phyloP scores from a whole-genome alignment of 2,888 invertebrate genomes.

The Neocrepidodera transversa region DNA sequence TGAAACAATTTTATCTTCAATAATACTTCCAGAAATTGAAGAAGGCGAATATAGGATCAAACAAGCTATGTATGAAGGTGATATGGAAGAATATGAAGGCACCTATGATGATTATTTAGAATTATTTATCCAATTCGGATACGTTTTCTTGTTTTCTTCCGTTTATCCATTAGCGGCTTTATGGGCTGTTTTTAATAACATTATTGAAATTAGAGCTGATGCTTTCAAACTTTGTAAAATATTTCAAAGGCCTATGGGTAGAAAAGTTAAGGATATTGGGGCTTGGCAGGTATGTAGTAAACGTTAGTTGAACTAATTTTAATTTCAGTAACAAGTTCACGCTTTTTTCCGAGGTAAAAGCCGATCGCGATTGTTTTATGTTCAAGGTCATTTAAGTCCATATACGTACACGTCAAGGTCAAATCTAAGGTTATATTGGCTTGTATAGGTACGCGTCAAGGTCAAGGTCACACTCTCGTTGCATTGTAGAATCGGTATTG shows the following conservation, averaged over 20 bases:
- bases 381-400: too few relatives aligned
- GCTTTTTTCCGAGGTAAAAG: too few relatives aligned
- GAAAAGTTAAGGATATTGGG: constrained; percentile 73
- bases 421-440: too few relatives aligned
- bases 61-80: constrained; percentile 55
- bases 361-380: too few relatives aligned
- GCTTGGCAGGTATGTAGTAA: constrained; percentile 76
- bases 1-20: constrained; percentile 16
- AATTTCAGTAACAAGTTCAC: too few relatives aligned
- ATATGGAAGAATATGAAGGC: constrained; percentile 75
- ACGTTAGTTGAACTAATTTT: too few relatives aligned
- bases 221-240: constrained; percentile 77
- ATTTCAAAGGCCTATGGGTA: constrained; percentile 72
- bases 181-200: constrained; percentile 76
- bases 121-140: constrained; percentile 81
- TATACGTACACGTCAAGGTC: too few relatives aligned
- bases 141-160: constrained; percentile 78
- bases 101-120: constrained; percentile 81
- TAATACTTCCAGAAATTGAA: constrained; percentile 57
- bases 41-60: constrained; percentile 61
- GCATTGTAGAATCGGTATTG: too few relatives aligned
- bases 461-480: too few relatives aligned
- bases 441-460: too few relatives aligned
- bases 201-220: constrained; percentile 77
- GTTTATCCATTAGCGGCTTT: constrained; percentile 79